Base-by-base conservation (phyloP, 2,113 vertebrate species). In the Zosterops pallidus region DNA sequence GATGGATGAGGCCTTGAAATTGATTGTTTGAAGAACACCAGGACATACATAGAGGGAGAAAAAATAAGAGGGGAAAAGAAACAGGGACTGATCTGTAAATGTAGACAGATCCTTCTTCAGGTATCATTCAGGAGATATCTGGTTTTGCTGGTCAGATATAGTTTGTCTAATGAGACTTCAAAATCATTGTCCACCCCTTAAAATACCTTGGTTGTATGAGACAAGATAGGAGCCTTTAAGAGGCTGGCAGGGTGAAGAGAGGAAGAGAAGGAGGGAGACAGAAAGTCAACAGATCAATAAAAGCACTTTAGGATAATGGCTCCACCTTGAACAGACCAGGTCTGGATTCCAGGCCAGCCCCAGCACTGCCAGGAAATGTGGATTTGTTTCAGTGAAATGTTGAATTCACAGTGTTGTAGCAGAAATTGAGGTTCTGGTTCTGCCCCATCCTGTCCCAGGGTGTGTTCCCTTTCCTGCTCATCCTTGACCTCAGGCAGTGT, bases 251-350 rank as follows among this genome's bases (percentile, higher is more conserved):
- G 74, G 57, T 44, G 78, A 89, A 56, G 90, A 93, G 85, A 94
- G 77, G 90, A 90, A 94, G 95, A 90, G 83, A 94, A 97, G 64
- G 94, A 97, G 77, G 94, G 96, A 98, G 97, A 97, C 95, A 80
- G 93, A 97, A 96, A 98, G 92, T 95, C 97, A 97, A 98, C 97
- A 97, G 96, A 98, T 98, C 98, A 97, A 98, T 98, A 98, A 98
- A 98, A 98, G 93, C 98, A 98, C 98, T 98, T 98, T 98, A 98
- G 97, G 96, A 96, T 98, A 98, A 98, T 98, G 97, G 97, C 97
- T 93, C 75, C 82, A 95, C 97, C 97, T 96, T 57, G 22, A 94
- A 94, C 94, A 96, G 91, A 93, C 68, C 35, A 46, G 87, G 94
- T 96, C 96, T 95, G 94, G 92, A 72, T 94, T 75, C 87, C 90